phyloP scores from a whole-genome alignment of 2,797 vertebrate species.

The Prionace glauca region DNA sequence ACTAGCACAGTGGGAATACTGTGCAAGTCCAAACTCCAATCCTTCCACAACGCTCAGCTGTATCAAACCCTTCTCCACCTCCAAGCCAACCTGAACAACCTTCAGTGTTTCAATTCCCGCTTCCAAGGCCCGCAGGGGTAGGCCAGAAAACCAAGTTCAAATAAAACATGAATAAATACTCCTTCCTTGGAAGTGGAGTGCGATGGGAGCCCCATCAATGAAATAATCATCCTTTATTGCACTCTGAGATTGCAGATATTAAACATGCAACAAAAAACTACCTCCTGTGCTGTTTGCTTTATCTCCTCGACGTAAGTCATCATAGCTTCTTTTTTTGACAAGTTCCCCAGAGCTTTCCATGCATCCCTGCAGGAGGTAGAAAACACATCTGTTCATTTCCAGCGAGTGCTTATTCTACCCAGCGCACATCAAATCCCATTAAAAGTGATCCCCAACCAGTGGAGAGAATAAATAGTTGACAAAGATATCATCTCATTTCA shows the following conservation, averaged over 20 bases:
- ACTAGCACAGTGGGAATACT: neutral
- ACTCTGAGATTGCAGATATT: neutral
- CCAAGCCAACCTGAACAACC: neutral
- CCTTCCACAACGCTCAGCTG: neutral
- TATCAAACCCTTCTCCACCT: neutral
- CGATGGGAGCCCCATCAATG: neutral
- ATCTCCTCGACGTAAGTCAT: conserved; percentile 11
- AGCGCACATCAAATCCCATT: neutral
- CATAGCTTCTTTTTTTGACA: conserved; percentile 23
- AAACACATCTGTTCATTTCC: neutral
- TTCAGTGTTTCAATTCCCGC: neutral
- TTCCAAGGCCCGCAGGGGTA: neutral
- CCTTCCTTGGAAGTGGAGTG: neutral
- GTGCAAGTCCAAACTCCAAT: neutral
- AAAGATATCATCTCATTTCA: neutral
- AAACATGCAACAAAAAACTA: neutral
- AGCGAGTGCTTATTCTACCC: neutral
- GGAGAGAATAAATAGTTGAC: neutral
- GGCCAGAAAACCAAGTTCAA: neutral
- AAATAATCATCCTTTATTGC: neutral
- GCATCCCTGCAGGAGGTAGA: conserved; percentile 14
- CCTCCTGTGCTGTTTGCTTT: conserved; percentile 10
- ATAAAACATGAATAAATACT: neutral
- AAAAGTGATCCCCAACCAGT: neutral
- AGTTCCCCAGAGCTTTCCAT: conserved; percentile 30